phyloP scores from a whole-genome alignment of 2,888 invertebrate species.

The Meandrusa payeni region DNA sequence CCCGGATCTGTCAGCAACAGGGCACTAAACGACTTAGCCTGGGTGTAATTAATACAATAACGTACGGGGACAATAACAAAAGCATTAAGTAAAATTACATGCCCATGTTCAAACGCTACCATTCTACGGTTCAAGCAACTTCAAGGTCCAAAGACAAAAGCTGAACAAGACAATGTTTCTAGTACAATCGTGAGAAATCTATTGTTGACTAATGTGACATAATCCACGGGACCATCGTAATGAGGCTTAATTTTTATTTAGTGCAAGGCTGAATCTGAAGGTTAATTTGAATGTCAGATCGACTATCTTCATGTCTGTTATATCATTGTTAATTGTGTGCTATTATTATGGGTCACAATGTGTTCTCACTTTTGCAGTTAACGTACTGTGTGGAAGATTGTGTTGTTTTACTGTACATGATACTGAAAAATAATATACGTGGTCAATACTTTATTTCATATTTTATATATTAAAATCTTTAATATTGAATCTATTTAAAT shows the following conservation, averaged over 20 bases:
- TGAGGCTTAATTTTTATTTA: constrained; percentile 58
- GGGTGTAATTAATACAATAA: too few relatives aligned
- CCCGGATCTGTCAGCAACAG: too few relatives aligned
- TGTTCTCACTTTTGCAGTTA: background rate
- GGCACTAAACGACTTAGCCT: too few relatives aligned
- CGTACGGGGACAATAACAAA: constrained; percentile 2
- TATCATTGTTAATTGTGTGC: constrained; percentile 16
- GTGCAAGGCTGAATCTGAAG: constrained; percentile 57
- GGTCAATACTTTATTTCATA: too few relatives aligned
- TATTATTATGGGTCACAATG: background rate
- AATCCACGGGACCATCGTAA: constrained; percentile 51
- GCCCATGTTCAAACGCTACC: constrained; percentile 8
- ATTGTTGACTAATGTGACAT: constrained; percentile 54
- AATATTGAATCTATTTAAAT: too few relatives aligned
- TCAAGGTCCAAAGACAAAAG: constrained; percentile 32
- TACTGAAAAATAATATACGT: too few relatives aligned
- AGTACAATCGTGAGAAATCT: constrained; percentile 53
- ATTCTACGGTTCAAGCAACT: constrained; percentile 17
- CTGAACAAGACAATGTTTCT: constrained; percentile 30
- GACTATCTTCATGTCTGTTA: constrained; percentile 16
- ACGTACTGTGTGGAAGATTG: too few relatives aligned
- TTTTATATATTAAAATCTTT: too few relatives aligned
- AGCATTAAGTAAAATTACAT: constrained; percentile 7
- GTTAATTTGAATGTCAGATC: constrained; percentile 26
- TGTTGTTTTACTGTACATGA: too few relatives aligned